Base-by-base conservation (phyloP, 2,888 invertebrate species). In the Eupeodes luniger region DNA sequence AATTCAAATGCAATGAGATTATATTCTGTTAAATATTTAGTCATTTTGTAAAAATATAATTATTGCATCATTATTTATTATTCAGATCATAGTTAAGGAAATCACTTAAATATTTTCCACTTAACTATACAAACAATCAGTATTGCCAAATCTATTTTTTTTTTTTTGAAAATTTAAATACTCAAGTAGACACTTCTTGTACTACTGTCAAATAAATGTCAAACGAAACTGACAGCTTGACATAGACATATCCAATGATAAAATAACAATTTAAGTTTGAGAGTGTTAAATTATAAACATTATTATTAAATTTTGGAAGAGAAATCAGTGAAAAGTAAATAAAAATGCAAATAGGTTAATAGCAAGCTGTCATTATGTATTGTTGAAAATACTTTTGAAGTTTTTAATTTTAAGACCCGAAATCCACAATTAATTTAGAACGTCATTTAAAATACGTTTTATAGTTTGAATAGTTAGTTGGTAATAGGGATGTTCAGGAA, bases 1-100 rank as follows among this genome's bases (percentile, higher is more conserved):
- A 70, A 78, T 81, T 51, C 40, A 59, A 16, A 70, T 61, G 44
- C 66, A 81, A 47, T 72, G 51, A 72, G 36, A 72, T 49, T 64
- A 40, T 72, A 67, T 59, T 67, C 53, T 79, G 3, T 27, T 27
- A 2, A 1, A 74, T 79, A 66, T 72, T 72, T 61, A 84, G 34
- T 75, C 59, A 67, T 81, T 74, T 67, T 77, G 72, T 77, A 19
- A 16, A 11, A 10, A 10, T 10, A 70, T 67, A 66, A 72, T n/a
- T 40, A 19, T 55, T 16, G 53, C 10, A 9, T 9, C 10, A 19
- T 11, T 7, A 9, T 40, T 5, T 9, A 40, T 40, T 40, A 40
- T 40, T 40, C 40, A 40, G 6, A 7, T 40, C 40, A 7, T 40
- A 40, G 40, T 40, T 7, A 40, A 40, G 36, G 36, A 40, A 9